Evolutionary conservation across 2,113 vertebrate genomes (phyloP).

Genomic region (Centropus unirufus): DNA sequence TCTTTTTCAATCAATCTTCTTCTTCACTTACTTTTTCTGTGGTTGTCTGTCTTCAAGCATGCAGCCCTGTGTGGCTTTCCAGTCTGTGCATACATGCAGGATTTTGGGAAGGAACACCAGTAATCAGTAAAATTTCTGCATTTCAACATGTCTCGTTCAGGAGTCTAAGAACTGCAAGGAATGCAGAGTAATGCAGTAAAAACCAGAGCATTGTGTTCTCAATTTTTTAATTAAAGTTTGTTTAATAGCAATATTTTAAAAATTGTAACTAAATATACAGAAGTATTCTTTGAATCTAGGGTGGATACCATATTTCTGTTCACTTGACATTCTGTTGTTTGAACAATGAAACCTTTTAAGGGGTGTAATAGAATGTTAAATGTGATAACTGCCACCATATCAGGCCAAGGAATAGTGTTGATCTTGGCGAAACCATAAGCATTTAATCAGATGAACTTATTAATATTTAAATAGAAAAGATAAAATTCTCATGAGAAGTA

Average conservation of each 20-base stretch:
- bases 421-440: neutral
- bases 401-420: neutral
- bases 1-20: neutral
- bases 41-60: neutral
- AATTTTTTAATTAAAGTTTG: conserved; percentile 26
- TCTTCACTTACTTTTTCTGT: neutral
- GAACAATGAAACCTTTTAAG: neutral
- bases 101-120: neutral
- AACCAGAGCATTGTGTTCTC: neutral
- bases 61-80: neutral
- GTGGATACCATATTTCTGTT: conserved; percentile 24
- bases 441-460: neutral
- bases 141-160: neutral
- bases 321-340: conserved; percentile 19
- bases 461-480: neutral
- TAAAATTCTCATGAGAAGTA: conserved; percentile 16
- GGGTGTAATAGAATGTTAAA: neutral
- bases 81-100: neutral
- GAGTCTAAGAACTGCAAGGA: neutral
- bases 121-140: neutral
- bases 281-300: conserved; percentile 5
- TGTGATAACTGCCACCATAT: neutral
- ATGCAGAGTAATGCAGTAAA: neutral
- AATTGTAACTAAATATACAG: conserved; percentile 44
- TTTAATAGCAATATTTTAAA: conserved; percentile 38